phyloP scores from a whole-genome alignment of 2,888 invertebrate genomes.

The Spisula subtruncata region DNA sequence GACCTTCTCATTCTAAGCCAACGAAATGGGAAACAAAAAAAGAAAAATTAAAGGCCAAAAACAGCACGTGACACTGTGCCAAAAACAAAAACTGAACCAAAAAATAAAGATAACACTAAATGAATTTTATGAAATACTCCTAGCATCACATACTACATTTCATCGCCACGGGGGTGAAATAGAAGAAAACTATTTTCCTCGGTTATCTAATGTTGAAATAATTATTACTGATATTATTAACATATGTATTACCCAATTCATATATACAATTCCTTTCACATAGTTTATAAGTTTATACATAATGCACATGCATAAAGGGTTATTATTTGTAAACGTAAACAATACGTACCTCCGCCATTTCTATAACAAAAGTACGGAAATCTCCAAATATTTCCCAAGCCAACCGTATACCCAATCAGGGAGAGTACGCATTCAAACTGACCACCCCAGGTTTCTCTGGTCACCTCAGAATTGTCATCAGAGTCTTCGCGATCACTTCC shows the following conservation, averaged over 20 bases:
- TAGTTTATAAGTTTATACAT: no score
- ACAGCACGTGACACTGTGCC: background rate
- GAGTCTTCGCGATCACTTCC: background rate
- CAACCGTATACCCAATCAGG: slow-evolving; percentile 33
- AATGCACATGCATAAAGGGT: no score
- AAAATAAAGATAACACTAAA: background rate
- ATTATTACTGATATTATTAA: no score
- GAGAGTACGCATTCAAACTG: slow-evolving; percentile 34
- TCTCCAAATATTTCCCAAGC: slow-evolving; percentile 36
- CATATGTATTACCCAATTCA: no score
- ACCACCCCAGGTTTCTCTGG: slow-evolving; percentile 33
- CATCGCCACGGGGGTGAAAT: background rate
- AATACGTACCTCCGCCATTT: slow-evolving; percentile 35
- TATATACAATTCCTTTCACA: no score
- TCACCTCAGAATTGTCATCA: background rate
- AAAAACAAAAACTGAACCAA: background rate
- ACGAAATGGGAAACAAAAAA: no score
- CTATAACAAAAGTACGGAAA: slow-evolving; percentile 35
- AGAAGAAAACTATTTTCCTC: no score
- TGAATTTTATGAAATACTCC: background rate
- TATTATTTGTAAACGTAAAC: no score
- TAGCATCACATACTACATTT: background rate
- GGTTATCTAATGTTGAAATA: no score
- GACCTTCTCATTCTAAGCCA: no score
- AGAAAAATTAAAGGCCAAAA: no score